A percentile compares a stretch with the other conserved stretches of the same genome.
These are phyloP conservation scores for Acanthosepion pharaonis DNA, from an alignment of 2,888 invertebrate genomes.

Conservation along the genomic window DNA sequence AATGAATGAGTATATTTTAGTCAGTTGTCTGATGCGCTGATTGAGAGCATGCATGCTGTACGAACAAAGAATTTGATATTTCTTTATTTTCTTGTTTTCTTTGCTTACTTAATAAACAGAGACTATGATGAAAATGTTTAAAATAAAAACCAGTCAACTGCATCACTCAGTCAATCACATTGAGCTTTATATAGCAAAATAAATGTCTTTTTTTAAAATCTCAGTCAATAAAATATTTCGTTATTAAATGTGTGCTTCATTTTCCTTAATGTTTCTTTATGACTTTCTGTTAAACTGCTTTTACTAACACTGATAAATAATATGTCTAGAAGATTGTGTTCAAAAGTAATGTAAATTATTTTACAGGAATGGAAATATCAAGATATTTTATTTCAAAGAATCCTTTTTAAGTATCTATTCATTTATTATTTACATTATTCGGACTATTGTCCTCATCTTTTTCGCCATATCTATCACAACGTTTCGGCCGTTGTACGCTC, in stretches of 20 bases:
- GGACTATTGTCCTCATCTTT: no score
- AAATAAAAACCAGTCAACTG: neutral
- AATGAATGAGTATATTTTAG: neutral
- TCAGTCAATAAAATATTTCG: neutral
- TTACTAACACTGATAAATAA: conserved; percentile 18
- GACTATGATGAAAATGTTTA: neutral
- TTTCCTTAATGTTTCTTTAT: neutral
- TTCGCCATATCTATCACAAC: no score
- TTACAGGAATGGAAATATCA: neutral
- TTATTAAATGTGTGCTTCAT: neutral
- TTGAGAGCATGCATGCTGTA: neutral
- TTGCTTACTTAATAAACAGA: neutral
- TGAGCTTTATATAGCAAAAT: neutral
- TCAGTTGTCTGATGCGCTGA: neutral
- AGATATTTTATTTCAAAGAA: neutral
- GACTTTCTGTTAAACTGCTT: neutral
- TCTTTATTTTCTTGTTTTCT: neutral
- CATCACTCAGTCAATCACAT: neutral
- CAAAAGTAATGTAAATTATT: neutral
- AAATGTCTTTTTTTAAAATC: neutral
- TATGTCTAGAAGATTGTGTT: neutral
- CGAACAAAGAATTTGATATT: neutral
- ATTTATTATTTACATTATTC: no score
- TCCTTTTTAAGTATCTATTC: neutral
- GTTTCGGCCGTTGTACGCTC: no score